A percentile compares a stretch with the other conserved stretches of the same genome.
These are phyloP conservation scores for Noctua pronuba DNA, from an alignment of 2,888 invertebrate species.

Conservation along the genomic window DNA sequence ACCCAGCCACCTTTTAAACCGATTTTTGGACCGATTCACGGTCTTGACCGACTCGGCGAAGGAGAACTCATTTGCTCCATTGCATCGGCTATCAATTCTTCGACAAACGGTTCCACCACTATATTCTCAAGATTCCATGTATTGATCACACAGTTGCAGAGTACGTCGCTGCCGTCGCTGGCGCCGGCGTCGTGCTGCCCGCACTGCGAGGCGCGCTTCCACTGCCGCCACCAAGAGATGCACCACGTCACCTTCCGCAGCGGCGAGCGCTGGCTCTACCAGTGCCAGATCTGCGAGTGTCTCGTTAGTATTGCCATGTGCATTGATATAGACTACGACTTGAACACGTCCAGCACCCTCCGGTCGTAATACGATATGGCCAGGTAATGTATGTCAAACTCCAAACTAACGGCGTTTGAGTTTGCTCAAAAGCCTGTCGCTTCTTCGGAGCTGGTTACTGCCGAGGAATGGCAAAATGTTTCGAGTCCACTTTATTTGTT, in stretches of 20 bases:
- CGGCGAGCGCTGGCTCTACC: constrained; percentile 97
- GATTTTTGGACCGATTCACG: background rate
- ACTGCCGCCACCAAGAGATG: constrained; percentile 95
- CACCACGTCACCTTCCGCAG: constrained; percentile 94
- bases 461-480: background rate
- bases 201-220: constrained; percentile 93
- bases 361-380: background rate
- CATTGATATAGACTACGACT: background rate
- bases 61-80: background rate
- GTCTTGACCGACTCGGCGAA: background rate
- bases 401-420: background rate
- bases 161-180: constrained; percentile 84
- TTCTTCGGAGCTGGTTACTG: background rate
- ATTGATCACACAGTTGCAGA: constrained; percentile 84
- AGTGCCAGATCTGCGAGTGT: constrained; percentile 98
- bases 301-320: constrained; percentile 90
- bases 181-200: constrained; percentile 93
- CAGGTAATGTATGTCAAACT: background rate
- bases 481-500: background rate
- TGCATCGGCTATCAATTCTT: background rate
- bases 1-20: background rate
- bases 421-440: background rate
- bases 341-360: background rate
- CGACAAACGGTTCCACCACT: background rate
- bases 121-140: constrained; percentile 18